Conservation (phyloP, 1,140 invertebrate species). For the Ostrea denselamellosa region DNA sequence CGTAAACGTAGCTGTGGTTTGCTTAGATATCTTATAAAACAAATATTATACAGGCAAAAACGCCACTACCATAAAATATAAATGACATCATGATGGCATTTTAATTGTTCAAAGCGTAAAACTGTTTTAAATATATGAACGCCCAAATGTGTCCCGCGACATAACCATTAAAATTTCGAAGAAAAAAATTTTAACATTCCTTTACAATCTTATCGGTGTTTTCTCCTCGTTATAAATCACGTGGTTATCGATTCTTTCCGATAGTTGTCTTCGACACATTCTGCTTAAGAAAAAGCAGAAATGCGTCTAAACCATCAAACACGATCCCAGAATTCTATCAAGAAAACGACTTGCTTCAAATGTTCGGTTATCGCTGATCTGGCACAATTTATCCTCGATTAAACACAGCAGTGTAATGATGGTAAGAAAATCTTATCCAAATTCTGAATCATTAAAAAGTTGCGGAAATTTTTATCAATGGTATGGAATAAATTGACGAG, state of each 20-base stretch:
- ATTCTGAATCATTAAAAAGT: neutral
- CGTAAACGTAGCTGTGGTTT: no score
- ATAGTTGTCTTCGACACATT: no score
- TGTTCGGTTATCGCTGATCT: neutral
- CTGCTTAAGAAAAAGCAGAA: no score
- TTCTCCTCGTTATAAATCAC: conserved; percentile 5
- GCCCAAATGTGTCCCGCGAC: neutral
- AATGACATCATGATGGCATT: neutral
- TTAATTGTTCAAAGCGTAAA: neutral
- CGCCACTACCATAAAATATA: neutral
- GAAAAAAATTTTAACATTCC: neutral
- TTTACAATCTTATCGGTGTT: neutral
- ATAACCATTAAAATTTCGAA: neutral
- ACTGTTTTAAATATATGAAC: neutral
- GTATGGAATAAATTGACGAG: neutral
- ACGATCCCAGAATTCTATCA: no score
- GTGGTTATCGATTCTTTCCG: neutral
- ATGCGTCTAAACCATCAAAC: no score
- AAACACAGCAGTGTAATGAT: neutral
- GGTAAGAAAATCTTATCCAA: neutral
- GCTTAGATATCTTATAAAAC: neutral
- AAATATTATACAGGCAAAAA: neutral
- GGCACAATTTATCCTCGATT: neutral
- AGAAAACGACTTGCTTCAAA: no score
- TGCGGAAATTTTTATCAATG: neutral